phyloP scores from a whole-genome alignment of 2,113 vertebrate genomes.

The Platysteira castanea region DNA sequence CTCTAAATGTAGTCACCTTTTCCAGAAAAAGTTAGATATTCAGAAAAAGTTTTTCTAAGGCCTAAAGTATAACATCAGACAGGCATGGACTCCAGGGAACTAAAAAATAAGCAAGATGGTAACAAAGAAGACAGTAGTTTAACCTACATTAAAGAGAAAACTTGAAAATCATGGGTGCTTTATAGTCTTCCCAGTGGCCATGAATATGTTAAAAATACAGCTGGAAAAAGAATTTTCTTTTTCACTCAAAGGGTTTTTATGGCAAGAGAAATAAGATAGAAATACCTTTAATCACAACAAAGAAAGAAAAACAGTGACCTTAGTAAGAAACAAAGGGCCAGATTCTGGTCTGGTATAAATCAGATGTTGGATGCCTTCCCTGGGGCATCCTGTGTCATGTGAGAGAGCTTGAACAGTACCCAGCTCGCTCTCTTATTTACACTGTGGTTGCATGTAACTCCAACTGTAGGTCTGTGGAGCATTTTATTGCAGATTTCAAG shows the following conservation, averaged over 20 bases:
- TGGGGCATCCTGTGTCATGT: not conserved
- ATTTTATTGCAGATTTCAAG: not conserved
- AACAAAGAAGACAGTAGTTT: not conserved
- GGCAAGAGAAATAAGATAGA: not conserved
- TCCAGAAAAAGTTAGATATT: slow-evolving; percentile 7
- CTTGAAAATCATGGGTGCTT: not conserved
- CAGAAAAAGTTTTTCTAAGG: not conserved
- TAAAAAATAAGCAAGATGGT: not conserved
- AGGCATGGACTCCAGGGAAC: not conserved
- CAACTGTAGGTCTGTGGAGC: not conserved
- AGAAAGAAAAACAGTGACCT: not conserved
- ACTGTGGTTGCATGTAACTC: not conserved
- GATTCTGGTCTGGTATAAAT: slow-evolving; percentile 17
- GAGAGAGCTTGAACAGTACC: not conserved
- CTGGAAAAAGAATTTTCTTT: not conserved
- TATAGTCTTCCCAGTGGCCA: not conserved
- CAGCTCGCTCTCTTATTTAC: not conserved
- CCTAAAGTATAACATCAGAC: not conserved
- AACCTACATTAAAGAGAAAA: not conserved
- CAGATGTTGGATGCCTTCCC: not conserved
- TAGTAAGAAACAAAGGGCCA: not conserved
- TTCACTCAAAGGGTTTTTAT: not conserved
- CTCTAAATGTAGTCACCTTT: not conserved
- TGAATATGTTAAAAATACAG: not conserved
- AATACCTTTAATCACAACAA: slow-evolving; percentile 6